Percentiles rank a stretch among this genome's conserved stretches.
phyloP scores from a whole-genome alignment of 2,888 invertebrate species.

The Sclerodermus sp. region DNA sequence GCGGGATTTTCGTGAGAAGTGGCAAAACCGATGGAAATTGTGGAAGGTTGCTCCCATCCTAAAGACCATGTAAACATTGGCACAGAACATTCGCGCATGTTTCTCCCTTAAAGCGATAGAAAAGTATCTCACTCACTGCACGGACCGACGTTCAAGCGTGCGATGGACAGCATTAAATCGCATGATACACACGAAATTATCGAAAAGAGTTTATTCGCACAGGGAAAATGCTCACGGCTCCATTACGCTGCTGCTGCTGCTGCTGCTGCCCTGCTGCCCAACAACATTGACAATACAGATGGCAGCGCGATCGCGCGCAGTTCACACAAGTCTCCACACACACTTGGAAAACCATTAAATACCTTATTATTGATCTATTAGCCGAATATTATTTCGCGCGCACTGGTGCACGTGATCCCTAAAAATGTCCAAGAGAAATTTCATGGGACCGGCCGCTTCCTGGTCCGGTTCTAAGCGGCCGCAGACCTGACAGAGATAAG shows the following conservation, averaged over 20 bases:
- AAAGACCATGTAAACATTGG: conserved; percentile 49
- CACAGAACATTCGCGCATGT: conserved; percentile 32
- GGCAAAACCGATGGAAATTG: conserved; percentile 21
- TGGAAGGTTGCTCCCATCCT: conserved; percentile 35
- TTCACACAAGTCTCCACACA: conserved; percentile 35
- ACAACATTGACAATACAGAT: conserved; percentile 82
- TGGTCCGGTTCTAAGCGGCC: conserved; percentile 2
- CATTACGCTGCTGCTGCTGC: conserved; percentile 50
- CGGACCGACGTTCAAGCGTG: conserved; percentile 31
- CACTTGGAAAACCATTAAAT: conserved; percentile 49
- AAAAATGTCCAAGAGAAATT: conserved; percentile 1
- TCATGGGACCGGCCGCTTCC: neutral
- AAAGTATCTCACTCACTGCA: conserved; percentile 26
- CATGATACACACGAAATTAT: conserved; percentile 23
- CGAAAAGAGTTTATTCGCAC: conserved; percentile 28
- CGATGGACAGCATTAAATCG: conserved; percentile 28
- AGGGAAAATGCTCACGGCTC: conserved; percentile 55
- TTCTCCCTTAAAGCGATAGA: conserved; percentile 5
- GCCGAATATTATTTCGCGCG: conserved; percentile 48
- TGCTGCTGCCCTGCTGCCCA: conserved; percentile 59
- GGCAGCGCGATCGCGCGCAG: conserved; percentile 60
- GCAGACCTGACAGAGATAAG: conserved; percentile 14
- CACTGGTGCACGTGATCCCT: conserved; percentile 38
- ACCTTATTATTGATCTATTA: conserved; percentile 58
- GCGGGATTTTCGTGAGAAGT: conserved; percentile 3